Conservation (phyloP, 2,113 vertebrate genomes). For the Apus apus region DNA sequence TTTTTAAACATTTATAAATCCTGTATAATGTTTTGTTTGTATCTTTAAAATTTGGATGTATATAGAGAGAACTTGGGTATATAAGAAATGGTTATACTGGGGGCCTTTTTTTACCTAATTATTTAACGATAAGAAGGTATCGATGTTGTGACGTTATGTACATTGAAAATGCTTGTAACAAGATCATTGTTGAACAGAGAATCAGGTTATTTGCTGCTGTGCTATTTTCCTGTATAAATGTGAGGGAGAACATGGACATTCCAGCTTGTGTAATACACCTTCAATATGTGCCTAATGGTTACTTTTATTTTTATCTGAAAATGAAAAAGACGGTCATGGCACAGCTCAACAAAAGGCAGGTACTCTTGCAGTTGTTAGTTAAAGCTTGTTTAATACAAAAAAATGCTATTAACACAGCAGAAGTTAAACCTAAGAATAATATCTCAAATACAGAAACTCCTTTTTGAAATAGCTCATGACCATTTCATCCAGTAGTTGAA, state of each 20-base stretch:
- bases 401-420: background rate
- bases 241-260: constrained; percentile 63
- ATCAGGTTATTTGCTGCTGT: constrained; percentile 74
- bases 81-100: constrained; percentile 75
- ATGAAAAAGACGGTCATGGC: background rate
- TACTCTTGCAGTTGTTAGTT: background rate
- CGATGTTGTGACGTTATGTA: constrained; percentile 75
- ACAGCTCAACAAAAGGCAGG: constrained; percentile 36
- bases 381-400: background rate
- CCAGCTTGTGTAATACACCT: constrained; percentile 60
- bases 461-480: background rate
- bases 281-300: constrained; percentile 68
- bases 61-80: constrained; percentile 78
- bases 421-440: background rate
- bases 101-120: constrained; percentile 77
- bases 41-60: constrained; percentile 81
- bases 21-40: constrained; percentile 82
- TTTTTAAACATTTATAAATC: constrained; percentile 83
- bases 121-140: constrained; percentile 78
- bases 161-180: constrained; percentile 70
- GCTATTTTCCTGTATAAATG: constrained; percentile 73
- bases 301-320: constrained; percentile 38
- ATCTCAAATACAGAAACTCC: background rate
- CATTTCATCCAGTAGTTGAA: background rate
- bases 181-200: constrained; percentile 69